A percentile compares a stretch with the other conserved stretches of the same genome.
phyloP scores from a whole-genome alignment of 2,888 invertebrate species.

The Ommatoiulus sabulosus region DNA sequence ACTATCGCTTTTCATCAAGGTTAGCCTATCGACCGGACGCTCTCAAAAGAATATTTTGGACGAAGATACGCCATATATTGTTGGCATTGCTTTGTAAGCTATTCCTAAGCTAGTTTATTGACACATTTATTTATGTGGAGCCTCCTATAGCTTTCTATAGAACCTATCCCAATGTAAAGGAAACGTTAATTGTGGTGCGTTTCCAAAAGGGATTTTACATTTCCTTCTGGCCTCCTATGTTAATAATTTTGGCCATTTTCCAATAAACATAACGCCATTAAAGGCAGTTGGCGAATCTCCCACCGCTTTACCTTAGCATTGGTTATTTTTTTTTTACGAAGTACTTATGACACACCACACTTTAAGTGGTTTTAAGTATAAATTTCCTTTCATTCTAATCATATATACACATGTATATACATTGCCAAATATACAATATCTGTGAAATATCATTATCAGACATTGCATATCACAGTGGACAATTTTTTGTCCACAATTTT shows the following conservation, averaged over 20 bases:
- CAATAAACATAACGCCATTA: background rate
- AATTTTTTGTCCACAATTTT: too few species aligned
- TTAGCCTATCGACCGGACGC: slow-evolving; percentile 27
- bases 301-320: too few species aligned
- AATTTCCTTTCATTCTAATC: too few species aligned
- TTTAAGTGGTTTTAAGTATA: too few species aligned
- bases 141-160: background rate
- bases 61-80: background rate
- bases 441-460: too few species aligned
- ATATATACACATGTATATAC: too few species aligned
- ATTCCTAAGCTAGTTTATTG: background rate
- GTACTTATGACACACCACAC: too few species aligned
- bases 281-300: background rate
- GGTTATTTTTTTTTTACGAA: too few species aligned
- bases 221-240: background rate
- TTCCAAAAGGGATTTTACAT: background rate
- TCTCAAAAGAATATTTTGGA: slow-evolving; percentile 20
- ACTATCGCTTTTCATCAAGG: background rate
- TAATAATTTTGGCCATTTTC: slow-evolving; percentile 2
- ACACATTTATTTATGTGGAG: background rate
- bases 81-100: background rate
- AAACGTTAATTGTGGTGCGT: background rate
- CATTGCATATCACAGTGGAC: too few species aligned
- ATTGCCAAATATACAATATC: too few species aligned
- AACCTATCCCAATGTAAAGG: background rate